Evolutionary conservation across 2,888 invertebrate genomes (phyloP), one percentile per base, ranked within the genome.

Genomic region (Pristionchus japonicus): DNA sequence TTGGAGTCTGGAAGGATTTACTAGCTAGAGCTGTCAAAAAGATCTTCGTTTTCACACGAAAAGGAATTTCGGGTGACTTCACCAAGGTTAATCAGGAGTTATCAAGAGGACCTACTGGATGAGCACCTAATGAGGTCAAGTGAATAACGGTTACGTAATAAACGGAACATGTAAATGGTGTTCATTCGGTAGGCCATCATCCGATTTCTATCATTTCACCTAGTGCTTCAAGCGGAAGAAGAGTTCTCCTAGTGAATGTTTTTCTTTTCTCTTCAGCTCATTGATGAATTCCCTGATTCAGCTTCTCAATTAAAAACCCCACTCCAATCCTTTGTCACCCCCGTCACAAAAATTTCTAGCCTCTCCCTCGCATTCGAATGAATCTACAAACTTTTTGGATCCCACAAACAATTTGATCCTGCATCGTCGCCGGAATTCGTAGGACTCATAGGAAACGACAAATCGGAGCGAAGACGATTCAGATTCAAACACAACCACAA

Each of bases 331-430:
- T 1, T 31, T 67, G 27, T 67, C 67, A 11, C 52, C 7, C 3
- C 11, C 23, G 23, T 13, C 15, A 70, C 70, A 70, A 70, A 37
- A 70, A 37, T 47, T 77, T 47, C 43, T 77, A 77, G 77, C 77
- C 77, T 40, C 43, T 34, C 37, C 20, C 70, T 40, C 23, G 15
- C 70, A 34, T 67, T n/a, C n/a, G n/a, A n/a, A n/a, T 67, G 67
- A 34, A 74, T 77, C 27, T 47, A 77, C 77, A 77, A 77, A 77
- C 77, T 77, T 77, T 77, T 77, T 47, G 77, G 77, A 77, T 77
- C 43, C 43, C 70, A 37, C 70, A 47, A 77, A 77, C 77, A 77
- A 77, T 77, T 47, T 77, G 77, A 47, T 77, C 47, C n/a, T n/a
- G 43, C 23, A 43, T 77, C 77, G 74, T 43, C 3, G 77, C 27